phyloP scores from a whole-genome alignment of 2,888 invertebrate genomes.

The Nomada ruficornis region DNA sequence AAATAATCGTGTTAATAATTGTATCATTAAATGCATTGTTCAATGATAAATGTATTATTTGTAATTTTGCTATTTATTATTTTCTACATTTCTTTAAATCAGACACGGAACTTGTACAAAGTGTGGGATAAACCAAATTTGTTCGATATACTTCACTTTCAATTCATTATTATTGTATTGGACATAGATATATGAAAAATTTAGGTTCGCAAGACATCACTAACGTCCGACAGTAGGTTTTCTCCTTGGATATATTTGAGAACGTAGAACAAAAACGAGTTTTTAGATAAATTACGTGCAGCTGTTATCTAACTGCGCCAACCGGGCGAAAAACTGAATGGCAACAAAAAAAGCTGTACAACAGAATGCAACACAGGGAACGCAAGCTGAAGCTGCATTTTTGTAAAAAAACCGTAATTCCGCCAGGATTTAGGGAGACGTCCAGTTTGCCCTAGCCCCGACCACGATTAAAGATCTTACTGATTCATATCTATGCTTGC shows the following conservation, averaged over 20 bases:
- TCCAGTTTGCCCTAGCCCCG: slow-evolving; percentile 46
- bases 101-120: neutral
- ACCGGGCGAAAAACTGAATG: slow-evolving; percentile 5
- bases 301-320: slow-evolving; percentile 26
- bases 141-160: neutral
- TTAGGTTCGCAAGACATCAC: neutral
- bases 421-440: slow-evolving; percentile 39
- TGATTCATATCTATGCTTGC: slow-evolving; percentile 73
- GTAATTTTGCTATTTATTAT: neutral
- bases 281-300: slow-evolving; percentile 35
- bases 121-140: neutral
- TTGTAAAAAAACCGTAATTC: slow-evolving; percentile 26
- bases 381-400: slow-evolving; percentile 5
- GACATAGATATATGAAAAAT: neutral
- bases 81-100: neutral
- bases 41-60: neutral
- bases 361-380: neutral
- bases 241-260: neutral
- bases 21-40: too few species aligned
- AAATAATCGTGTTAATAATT: too few species aligned
- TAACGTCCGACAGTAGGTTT: slow-evolving; percentile 15
- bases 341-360: slow-evolving; percentile 10
- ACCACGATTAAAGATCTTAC: slow-evolving; percentile 73
- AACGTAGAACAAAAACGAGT: slow-evolving; percentile 16
- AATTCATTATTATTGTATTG: neutral